Base-by-base conservation (phyloP, 1,140 invertebrate species). In the Pectinophora gossypiella region DNA sequence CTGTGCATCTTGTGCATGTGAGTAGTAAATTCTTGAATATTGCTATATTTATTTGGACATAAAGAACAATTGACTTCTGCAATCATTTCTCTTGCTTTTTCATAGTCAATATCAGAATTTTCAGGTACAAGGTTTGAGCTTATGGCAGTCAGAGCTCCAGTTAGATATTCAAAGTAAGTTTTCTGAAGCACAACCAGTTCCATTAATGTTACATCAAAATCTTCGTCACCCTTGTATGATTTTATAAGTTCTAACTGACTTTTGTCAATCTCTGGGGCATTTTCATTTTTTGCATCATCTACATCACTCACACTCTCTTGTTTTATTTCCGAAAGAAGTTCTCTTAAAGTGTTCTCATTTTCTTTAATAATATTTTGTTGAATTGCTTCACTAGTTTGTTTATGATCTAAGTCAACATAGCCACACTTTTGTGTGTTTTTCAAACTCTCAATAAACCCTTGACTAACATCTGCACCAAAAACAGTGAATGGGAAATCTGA, bases 1-100 rank as follows among this genome's bases (percentile, higher is more conserved):
- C 59, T 68, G 56, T 88, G 87, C 61, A 81, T 76, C 60, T 85
- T 88, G 10, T 53, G 63, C 61, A 87, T 73, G 45, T 88, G 87
- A 16, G 54, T 55, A 0, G 56, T 55, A 48, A 84, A 80, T 16
- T 59, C 48, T n/a, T 65, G 54, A 6, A 67, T 45, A 42, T 54
- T 72, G 48, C 63, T 61, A 38, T 66, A 72, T 20, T 59, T 68
- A 6, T 56, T 58, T 49, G 73, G 67, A 47, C 86, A 88, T 16
- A 87, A 22, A 3, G 65, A 48, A 61, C 86, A 87, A 0, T 59
- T 55, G 20, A 83, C 46, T 46, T 73, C 70, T 19, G 58, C 51
- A 7, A 32, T 32, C n/a, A n/a, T 32, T 9, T 32, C n/a, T 7
- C 9, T 20, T 20, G 19, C 42, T n/a, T 47, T 38, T 19, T 71